Evolutionary conservation across 2,113 vertebrate species (phyloP).

Genomic region (Baryphthengus martii): DNA sequence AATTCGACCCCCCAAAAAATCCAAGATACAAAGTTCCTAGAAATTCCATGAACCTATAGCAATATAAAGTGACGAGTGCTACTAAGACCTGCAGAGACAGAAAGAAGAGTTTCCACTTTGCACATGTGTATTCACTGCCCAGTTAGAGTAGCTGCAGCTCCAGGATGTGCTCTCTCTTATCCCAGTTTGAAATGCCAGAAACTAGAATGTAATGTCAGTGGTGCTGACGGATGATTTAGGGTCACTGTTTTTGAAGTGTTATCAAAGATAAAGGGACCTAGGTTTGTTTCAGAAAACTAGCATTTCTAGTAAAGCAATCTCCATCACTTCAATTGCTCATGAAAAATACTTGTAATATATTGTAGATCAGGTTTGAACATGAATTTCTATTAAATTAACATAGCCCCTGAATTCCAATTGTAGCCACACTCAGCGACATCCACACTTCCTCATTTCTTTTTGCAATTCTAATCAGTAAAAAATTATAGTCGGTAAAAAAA

Average conservation of each 20-base stretch:
- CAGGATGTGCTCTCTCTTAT: not conserved
- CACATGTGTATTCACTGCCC: not conserved
- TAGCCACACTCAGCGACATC: not conserved
- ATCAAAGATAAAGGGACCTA: not conserved
- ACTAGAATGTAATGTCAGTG: not conserved
- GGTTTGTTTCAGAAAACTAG: not conserved
- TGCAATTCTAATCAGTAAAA: conserved; percentile 54
- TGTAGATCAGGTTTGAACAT: not conserved
- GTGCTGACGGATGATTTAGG: not conserved
- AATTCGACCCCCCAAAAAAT: not conserved
- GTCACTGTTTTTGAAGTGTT: not conserved
- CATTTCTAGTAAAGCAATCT: not conserved
- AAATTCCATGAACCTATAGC: not conserved
- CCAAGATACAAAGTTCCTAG: not conserved
- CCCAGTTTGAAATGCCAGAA: not conserved
- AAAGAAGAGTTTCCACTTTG: not conserved
- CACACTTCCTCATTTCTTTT: not conserved
- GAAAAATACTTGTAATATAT: not conserved
- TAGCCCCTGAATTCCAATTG: not conserved
- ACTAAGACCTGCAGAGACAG: not conserved
- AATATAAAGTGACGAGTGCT: not conserved
- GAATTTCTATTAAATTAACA: not conserved
- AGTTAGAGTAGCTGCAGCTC: not conserved
- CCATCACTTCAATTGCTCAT: not conserved
- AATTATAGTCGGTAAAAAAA: conserved; percentile 51